Evolutionary conservation across 2,888 invertebrate genomes (phyloP).

Genomic region (Microchrysa polita): DNA sequence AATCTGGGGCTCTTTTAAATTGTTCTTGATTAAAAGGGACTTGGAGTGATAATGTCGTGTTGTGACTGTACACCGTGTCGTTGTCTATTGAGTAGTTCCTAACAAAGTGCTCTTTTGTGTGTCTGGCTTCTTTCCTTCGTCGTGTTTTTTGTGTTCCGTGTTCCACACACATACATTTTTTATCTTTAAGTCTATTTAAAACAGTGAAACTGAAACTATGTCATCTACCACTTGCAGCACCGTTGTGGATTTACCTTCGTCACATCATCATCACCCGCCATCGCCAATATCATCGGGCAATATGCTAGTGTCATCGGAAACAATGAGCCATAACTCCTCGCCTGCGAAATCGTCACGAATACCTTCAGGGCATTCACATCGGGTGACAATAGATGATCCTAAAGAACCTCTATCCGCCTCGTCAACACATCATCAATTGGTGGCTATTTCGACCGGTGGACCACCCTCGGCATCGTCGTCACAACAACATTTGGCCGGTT

Average conservation of each 20-base stretch:
- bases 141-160: background rate
- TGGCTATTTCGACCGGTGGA: constrained; percentile 46
- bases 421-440: constrained; percentile 57
- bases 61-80: background rate
- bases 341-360: constrained; percentile 66
- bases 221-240: constrained; percentile 51
- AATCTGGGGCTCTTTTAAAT: constrained; percentile 28
- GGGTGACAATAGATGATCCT: constrained; percentile 64
- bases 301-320: constrained; percentile 79
- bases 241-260: constrained; percentile 51
- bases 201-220: constrained; percentile 37
- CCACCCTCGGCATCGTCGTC: constrained; percentile 47
- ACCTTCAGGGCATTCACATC: constrained; percentile 60
- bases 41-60: constrained; percentile 19
- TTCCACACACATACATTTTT: too few relatives aligned
- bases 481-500: constrained; percentile 45
- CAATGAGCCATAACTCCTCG: constrained; percentile 74
- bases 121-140: background rate
- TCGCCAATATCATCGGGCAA: constrained; percentile 80
- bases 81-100: too few relatives aligned
- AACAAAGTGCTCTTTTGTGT: background rate
- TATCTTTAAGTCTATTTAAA: background rate
- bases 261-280: constrained; percentile 71
- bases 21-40: constrained; percentile 36
- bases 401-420: constrained; percentile 59